A percentile compares a stretch with the other conserved stretches of the same genome.
phyloP scores from a whole-genome alignment of 2,113 vertebrate genomes.

The Hylia prasina region DNA sequence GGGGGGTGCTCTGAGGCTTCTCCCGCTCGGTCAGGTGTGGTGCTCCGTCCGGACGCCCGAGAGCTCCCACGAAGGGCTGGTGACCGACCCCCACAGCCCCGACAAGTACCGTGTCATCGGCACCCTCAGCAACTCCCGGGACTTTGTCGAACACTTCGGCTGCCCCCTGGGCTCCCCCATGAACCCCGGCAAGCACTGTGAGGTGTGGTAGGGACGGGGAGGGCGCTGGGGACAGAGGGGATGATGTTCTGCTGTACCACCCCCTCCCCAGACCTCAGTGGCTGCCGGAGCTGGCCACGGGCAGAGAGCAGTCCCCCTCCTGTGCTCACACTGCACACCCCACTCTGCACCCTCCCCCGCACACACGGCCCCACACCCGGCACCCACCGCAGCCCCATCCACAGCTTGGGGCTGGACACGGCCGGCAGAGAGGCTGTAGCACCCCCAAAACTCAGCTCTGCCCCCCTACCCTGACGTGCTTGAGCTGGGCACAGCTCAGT shows the following conservation, averaged over 20 bases:
- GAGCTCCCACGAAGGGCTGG: conserved; percentile 94
- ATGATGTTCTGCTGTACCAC: not conserved
- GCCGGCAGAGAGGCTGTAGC: not conserved
- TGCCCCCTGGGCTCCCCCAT: conserved; percentile 88
- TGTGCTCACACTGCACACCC: not conserved
- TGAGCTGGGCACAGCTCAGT: not conserved
- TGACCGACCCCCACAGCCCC: conserved; percentile 95
- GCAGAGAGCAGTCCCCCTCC: not conserved
- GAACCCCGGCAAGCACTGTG: conserved; percentile 92
- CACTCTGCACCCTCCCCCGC: not conserved
- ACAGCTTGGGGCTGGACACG: not conserved
- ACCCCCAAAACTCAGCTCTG: conserved; percentile 1
- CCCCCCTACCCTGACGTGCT: not conserved
- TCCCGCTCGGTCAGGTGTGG: conserved; percentile 81
- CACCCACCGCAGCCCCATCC: not conserved
- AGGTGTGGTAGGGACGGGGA: conserved; percentile 86
- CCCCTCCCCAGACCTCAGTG: not conserved
- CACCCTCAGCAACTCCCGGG: conserved; percentile 93
- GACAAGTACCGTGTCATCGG: conserved; percentile 92
- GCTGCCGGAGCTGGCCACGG: not conserved
- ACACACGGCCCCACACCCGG: not conserved
- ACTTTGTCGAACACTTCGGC: conserved; percentile 89
- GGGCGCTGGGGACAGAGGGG: not conserved
- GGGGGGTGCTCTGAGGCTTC: not conserved
- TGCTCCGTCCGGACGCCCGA: conserved; percentile 94